phyloP scores from a whole-genome alignment of 2,888 invertebrate species.

The Amiota communis region DNA sequence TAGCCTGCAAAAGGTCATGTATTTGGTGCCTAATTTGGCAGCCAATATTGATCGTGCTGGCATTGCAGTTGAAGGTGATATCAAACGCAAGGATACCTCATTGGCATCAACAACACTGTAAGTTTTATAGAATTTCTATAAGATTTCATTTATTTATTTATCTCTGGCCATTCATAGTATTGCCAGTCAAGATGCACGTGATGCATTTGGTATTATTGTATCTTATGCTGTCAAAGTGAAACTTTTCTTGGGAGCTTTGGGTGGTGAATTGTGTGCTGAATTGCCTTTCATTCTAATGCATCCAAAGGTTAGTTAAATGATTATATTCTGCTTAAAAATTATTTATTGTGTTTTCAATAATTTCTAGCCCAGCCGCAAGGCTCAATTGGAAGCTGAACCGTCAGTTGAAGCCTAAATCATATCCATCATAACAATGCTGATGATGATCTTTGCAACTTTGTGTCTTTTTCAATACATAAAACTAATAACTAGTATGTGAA shows the following conservation, averaged over 20 bases:
- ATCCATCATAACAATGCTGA: conserved; percentile 1
- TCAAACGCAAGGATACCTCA: conserved; percentile 87
- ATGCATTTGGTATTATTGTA: conserved; percentile 95
- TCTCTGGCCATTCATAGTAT: conserved; percentile 73
- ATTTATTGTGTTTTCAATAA: no score
- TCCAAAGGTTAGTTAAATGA: conserved; percentile 80
- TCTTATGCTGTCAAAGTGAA: conserved; percentile 97
- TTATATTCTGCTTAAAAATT: no score
- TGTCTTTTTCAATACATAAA: conserved; percentile 30
- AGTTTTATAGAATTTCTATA: conserved; percentile 64
- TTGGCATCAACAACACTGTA: conserved; percentile 94
- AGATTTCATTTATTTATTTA: not conserved
- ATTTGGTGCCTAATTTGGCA: conserved; percentile 84
- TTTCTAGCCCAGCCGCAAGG: conserved; percentile 66
- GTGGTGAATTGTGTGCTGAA: conserved; percentile 93
- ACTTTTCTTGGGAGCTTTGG: conserved; percentile 92
- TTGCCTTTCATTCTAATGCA: conserved; percentile 94
- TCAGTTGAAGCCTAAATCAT: conserved; percentile 48
- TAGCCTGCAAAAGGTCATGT: conserved; percentile 88
- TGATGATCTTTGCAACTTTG: conserved; percentile 33
- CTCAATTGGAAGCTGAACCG: conserved; percentile 56
- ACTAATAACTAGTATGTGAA: conserved; percentile 12
- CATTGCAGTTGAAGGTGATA: conserved; percentile 91
- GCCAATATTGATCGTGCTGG: conserved; percentile 89
- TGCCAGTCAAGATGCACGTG: conserved; percentile 86